Evolutionary conservation across 2,797 vertebrate genomes (phyloP), one percentile per base, ranked within the genome.

Genomic region (Phataginus tricuspis): DNA sequence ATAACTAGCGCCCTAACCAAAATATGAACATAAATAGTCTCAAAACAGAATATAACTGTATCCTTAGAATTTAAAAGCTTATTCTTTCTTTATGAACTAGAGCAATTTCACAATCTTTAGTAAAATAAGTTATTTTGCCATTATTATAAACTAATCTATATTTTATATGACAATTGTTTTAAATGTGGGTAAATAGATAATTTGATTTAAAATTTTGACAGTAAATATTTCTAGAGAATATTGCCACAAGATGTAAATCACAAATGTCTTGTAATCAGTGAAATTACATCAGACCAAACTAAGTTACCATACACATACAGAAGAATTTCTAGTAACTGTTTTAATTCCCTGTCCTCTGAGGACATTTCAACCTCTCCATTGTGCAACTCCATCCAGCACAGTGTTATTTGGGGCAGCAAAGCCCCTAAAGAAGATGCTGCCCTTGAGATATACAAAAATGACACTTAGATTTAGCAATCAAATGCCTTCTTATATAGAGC

Each of bases 201-300:
- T 66, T 16, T 91, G n/a, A 71, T 69, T 84, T 82, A 63, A 86
- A 95, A 93, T 21, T 45, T 78, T 82, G 27, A 71, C 18, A 1
- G 13, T 71, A 86, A 63, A 82, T 84, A 78, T 51, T 96, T 84
- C 51, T 63, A 86, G 39, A 82, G 18, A 85, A 34, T 49, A 83
- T 31, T 61, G 31, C n/a, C 45, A 77, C 21, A 82, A 75, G 5
- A 42, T 39, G 51, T 49, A 86, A 68, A 68, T 78, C 15, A 88
- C 92, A 79, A 86, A 42, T 86, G 15, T 0, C 27, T 86, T 89
- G 75, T 86, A 93, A 61, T 86, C 45, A 94, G 9, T 71, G n/a
- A 94, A 34, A 68, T 61, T 45, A 77, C 9, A 82, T 61, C 31
- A 27, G 25, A 63, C 16, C 53, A 49, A 86, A 90, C 31, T 79